These are phyloP conservation scores for Hypanus sabinus DNA, from an alignment of 2,113 vertebrate species.

Conservation along the genomic window DNA sequence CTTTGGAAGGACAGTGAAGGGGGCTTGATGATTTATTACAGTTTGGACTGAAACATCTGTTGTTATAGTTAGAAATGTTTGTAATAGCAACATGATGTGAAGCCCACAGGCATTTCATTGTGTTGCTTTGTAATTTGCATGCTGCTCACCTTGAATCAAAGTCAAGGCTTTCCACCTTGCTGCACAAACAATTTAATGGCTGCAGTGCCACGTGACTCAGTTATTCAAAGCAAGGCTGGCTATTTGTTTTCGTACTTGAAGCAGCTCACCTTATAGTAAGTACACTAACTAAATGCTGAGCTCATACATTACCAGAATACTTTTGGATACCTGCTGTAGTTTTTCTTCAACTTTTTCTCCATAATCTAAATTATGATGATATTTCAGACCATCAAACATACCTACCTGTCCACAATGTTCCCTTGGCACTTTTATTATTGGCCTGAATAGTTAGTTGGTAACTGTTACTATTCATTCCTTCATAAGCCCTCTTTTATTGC, in stretches of 20 bases:
- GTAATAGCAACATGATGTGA: neutral
- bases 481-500: neutral
- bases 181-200: neutral
- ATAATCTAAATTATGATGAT: neutral
- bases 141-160: slow-evolving; percentile 14
- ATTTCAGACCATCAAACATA: neutral
- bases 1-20: neutral
- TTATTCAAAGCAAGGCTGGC: neutral
- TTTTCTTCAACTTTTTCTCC: neutral
- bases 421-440: neutral
- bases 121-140: neutral
- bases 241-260: neutral
- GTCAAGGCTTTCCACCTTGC: neutral
- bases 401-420: neutral
- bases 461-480: neutral
- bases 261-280: neutral
- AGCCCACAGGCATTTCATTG: neutral
- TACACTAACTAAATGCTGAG: neutral
- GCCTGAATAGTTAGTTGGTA: neutral
- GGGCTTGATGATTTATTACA: neutral
- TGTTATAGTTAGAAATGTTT: neutral
- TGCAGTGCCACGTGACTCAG: neutral
- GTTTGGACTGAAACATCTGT: slow-evolving; percentile 5
- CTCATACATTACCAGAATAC: neutral
- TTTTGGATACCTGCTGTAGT: neutral